Evolutionary conservation across 2,113 vertebrate species (phyloP).

Genomic region (Petroica traversi): DNA sequence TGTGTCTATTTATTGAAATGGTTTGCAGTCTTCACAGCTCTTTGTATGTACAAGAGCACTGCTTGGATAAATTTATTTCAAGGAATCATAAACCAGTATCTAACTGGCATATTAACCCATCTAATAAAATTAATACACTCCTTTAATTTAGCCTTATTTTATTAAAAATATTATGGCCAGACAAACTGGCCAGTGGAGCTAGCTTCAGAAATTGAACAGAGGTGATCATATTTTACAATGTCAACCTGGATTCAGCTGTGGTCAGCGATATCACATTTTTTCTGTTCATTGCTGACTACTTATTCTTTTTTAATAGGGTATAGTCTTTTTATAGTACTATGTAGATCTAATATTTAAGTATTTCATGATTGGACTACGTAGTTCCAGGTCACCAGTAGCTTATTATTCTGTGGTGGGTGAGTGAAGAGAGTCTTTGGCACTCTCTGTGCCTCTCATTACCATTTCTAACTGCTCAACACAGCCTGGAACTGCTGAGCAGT

Average conservation of each 20-base stretch:
- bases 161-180: not conserved
- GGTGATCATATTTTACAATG: rapidly evolving
- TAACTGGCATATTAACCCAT: not conserved
- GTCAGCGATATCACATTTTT: not conserved
- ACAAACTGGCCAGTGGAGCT: not conserved
- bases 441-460: not conserved
- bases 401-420: not conserved
- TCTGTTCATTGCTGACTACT: not conserved
- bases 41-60: not conserved
- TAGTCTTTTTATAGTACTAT: not conserved
- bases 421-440: not conserved
- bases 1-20: not conserved
- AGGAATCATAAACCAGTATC: not conserved
- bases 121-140: not conserved
- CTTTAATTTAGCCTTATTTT: not conserved
- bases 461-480: not conserved
- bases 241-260: not conserved
- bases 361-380: not conserved
- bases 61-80: not conserved
- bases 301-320: not conserved
- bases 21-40: not conserved
- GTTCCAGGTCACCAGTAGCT: not conserved
- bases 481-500: not conserved
- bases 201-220: not conserved
- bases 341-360: not conserved